Conservation (phyloP, 2,797 vertebrate species). For the Prunella strophiata region DNA sequence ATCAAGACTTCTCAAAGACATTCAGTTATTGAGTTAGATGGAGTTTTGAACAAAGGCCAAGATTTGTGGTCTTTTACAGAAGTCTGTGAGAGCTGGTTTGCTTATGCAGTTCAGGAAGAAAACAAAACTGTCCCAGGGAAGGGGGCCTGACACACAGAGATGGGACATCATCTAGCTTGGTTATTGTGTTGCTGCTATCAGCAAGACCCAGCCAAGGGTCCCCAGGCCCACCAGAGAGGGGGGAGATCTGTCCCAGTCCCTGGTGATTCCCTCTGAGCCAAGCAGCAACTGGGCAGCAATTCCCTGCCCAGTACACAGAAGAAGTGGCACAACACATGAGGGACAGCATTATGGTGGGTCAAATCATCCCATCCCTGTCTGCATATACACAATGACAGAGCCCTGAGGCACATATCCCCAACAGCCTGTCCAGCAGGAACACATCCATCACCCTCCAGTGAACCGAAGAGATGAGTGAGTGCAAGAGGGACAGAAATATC, state of each 20-base stretch:
- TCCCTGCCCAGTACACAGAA: neutral
- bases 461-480: neutral
- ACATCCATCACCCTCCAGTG: neutral
- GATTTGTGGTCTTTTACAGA: neutral
- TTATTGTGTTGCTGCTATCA: neutral
- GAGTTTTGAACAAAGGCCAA: neutral
- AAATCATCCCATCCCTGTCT: neutral
- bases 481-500: neutral
- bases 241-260: neutral
- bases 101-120: neutral
- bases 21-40: neutral
- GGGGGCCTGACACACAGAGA: neutral
- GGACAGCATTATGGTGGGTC: neutral
- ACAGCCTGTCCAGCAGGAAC: neutral
- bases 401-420: neutral
- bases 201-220: neutral
- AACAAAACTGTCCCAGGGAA: neutral
- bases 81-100: neutral
- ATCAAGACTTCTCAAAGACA: neutral
- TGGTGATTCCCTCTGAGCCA: neutral
- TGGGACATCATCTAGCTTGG: neutral
- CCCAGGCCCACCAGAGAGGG: neutral
- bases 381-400: neutral
- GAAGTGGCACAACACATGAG: neutral
- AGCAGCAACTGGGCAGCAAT: neutral